Conservation (phyloP, 2,888 invertebrate genomes). For the Yponomeuta evonymella region DNA sequence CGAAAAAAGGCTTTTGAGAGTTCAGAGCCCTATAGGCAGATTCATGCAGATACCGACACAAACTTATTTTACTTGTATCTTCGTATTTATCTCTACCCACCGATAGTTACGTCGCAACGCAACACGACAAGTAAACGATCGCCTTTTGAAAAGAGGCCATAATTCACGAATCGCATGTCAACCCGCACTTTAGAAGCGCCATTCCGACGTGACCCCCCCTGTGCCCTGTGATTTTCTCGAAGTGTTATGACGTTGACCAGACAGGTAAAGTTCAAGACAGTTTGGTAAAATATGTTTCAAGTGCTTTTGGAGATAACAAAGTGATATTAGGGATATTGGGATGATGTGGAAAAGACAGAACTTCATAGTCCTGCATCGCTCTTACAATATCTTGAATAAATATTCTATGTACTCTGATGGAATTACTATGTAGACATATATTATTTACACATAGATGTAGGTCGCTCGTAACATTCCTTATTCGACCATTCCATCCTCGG, state of each 20-base stretch:
- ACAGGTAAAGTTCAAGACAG: neutral
- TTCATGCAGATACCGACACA: neutral
- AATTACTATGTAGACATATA: too few relatives aligned
- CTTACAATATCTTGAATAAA: too few relatives aligned
- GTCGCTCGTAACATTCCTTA: too few relatives aligned
- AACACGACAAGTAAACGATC: neutral
- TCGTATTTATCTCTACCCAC: neutral
- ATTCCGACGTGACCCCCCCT: neutral
- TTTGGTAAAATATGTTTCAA: neutral
- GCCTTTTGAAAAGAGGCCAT: conserved; percentile 44
- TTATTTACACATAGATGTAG: too few relatives aligned
- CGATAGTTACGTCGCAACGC: neutral
- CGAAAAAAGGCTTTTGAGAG: too few relatives aligned
- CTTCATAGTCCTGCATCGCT: too few relatives aligned
- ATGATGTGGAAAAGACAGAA: neutral
- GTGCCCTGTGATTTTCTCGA: neutral
- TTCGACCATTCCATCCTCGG: too few relatives aligned
- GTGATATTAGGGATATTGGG: neutral
- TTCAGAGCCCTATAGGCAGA: too few relatives aligned
- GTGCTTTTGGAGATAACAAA: neutral
- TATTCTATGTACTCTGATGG: too few relatives aligned
- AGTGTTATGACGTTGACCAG: neutral
- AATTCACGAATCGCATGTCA: conserved; percentile 65
- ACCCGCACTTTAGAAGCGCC: conserved; percentile 22
- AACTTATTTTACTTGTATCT: too few relatives aligned